A percentile compares a stretch with the other conserved stretches of the same genome.
Conservation (phyloP, 2,797 vertebrate species). For the Poecile montanus region DNA sequence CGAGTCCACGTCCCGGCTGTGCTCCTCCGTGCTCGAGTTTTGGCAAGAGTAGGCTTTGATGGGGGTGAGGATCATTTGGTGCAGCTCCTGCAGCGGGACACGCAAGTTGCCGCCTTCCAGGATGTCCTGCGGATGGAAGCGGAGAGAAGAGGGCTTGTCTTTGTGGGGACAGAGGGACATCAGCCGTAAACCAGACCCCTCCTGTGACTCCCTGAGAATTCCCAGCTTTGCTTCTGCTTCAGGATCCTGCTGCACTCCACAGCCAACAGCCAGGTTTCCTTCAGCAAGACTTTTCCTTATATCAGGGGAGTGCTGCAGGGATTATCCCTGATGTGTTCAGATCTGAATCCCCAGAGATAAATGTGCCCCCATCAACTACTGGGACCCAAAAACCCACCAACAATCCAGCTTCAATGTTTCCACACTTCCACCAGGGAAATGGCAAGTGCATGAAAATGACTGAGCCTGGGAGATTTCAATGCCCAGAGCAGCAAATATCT, state of each 20-base stretch:
- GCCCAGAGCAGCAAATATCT: not conserved
- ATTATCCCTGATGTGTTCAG: not conserved
- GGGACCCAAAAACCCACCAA: not conserved
- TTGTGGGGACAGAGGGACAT: not conserved
- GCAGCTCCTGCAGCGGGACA: conserved; percentile 91
- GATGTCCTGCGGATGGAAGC: conserved; percentile 81
- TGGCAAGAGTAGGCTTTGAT: conserved; percentile 88
- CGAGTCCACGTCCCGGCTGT: conserved; percentile 68
- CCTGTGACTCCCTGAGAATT: not conserved
- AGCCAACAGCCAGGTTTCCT: rapidly evolving
- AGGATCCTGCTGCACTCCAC: not conserved
- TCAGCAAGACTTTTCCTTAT: not conserved
- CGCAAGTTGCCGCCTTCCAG: conserved; percentile 93
- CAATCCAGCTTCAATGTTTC: not conserved
- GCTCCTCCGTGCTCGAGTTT: conserved; percentile 76
- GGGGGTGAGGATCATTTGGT: conserved; percentile 97
- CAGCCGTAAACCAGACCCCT: rapidly evolving
- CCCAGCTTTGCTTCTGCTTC: not conserved
- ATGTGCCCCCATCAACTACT: rapidly evolving
- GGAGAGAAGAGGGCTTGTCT: not conserved
- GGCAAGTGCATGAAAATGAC: not conserved
- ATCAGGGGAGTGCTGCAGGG: not conserved
- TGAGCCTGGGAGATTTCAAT: not conserved
- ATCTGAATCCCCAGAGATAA: not conserved
- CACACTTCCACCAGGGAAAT: not conserved